Evolutionary conservation across 1,140 invertebrate species (phyloP), one percentile per base, ranked within the genome.

Genomic region (Dendroctonus ponderosae): DNA sequence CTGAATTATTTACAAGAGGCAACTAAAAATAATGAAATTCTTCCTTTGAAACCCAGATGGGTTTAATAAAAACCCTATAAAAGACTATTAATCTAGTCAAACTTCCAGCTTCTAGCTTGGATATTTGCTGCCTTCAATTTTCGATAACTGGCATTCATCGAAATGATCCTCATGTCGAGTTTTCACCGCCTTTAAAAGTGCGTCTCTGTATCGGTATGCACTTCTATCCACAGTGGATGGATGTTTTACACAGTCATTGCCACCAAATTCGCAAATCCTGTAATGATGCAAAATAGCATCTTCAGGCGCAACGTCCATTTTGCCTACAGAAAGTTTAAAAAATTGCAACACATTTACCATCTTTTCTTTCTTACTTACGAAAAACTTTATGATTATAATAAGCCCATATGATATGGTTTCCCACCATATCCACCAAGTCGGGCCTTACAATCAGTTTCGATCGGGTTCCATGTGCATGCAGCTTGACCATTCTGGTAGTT

Each of bases 361-460:
- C 43, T 52, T 56, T 41, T 56, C 40, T 11, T 39, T 3, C 0
- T 7, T 9, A 63, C 26, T 40, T 56, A 64, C 62, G 42, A 40
- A 56, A 64, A 7, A 26, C 0, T 12, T 44, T 53, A 26, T 14
- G 42, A 61, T 53, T 12, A 26, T 38, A 53, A 71, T 91, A 92
- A 77, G 95, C 91, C 94, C 94, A 96, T 0, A 97, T 87, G 74
- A 96, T 95, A 78, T 97, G 95, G 79, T 97, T 97, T 0, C 94
- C 94, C 0, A 93, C 90, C 77, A 94, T 92, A 1, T 94, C 86
- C 0, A 94, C 90, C 40, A 87, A 82, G 57, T 88, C 85, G 0
- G 93, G 92, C 57, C 89, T 83, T 70, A 93, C 90, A 43, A 96
- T 91, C 74, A 94, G 96, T 78, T 97, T 97, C 53, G 92, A 95